These are phyloP conservation scores for Neocrepidodera transversa DNA, from an alignment of 2,888 invertebrate genomes.

Conservation along the genomic window DNA sequence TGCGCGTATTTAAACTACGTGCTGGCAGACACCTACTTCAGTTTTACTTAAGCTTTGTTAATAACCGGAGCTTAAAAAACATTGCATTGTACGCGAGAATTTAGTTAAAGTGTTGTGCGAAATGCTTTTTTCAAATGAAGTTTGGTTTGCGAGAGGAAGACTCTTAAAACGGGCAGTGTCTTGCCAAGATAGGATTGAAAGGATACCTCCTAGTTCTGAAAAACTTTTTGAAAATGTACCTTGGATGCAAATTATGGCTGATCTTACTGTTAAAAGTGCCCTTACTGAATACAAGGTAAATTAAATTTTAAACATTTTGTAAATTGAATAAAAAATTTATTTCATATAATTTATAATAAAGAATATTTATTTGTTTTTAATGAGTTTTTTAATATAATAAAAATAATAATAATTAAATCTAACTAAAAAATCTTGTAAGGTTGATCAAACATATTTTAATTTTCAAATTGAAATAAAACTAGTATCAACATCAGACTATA, in stretches of 20 bases:
- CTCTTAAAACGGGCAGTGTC: conserved; percentile 50
- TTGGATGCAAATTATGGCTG: conserved; percentile 58
- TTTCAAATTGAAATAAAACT: too few species aligned
- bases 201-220: conserved; percentile 57
- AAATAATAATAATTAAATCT: too few species aligned
- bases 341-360: too few species aligned
- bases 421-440: too few species aligned
- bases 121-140: conserved; percentile 54
- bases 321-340: too few species aligned
- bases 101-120: conserved; percentile 7
- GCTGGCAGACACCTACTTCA: background rate
- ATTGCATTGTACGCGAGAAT: background rate
- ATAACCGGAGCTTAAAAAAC: background rate
- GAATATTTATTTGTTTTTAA: too few species aligned
- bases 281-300: conserved; percentile 58
- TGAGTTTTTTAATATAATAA: too few species aligned
- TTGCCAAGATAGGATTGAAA: conserved; percentile 49
- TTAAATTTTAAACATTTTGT: background rate
- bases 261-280: conserved; percentile 57
- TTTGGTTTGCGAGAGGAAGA: conserved; percentile 46
- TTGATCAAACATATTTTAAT: too few species aligned
- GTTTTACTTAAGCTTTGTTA: background rate
- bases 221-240: conserved; percentile 56
- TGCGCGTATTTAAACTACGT: conserved; percentile 4
- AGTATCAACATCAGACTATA: too few species aligned